Base-by-base conservation (phyloP, 1,140 invertebrate genomes). In the Magallana gigas region DNA sequence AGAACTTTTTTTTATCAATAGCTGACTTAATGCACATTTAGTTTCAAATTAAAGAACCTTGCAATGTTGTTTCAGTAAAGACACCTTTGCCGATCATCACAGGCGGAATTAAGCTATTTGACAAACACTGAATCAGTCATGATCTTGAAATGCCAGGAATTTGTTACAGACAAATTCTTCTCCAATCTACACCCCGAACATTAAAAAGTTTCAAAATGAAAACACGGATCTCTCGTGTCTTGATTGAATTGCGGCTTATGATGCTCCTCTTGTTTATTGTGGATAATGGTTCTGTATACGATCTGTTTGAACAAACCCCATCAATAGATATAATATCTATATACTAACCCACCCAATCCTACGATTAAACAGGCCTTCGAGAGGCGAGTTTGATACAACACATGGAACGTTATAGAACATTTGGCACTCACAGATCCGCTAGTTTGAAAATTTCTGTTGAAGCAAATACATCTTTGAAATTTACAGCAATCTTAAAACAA, bases 231-330 rank as follows among this genome's bases (percentile, higher is more conserved):
- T 48, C 18, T 76, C 68, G 29, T 76, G 8, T 76, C 12, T 11
- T 76, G 68, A 76, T 76, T 76, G 68, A 36, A 36, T 23, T 76
- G 14, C 36, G 68, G 68, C 68, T 76, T 76, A 76, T 29, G 68
- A 76, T 76, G 68, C 36, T 76, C 68, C 36, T 11, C 23, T 18
- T 71, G 64, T 76, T 76, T 76, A 76, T 76, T 23, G 23, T 29
- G 36, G 68, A 29, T 76, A 76, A 76, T 76, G 68, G 68, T 23
- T 76, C 68, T 76, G 68, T 76, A 76, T 76, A 29, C 68, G 23
- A 76, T 29, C 18, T 76, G 68, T 76, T 76, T 76, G 68, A 76
- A 29, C 14, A 76, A 76, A 76, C 68, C 36, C 23, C 23, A 76
- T 76, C 68, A 76, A 76, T 29, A 29, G 23, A 18, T 76, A 11